Conservation (phyloP, 2,888 invertebrate genomes). For the Oscheius myriophilus region DNA sequence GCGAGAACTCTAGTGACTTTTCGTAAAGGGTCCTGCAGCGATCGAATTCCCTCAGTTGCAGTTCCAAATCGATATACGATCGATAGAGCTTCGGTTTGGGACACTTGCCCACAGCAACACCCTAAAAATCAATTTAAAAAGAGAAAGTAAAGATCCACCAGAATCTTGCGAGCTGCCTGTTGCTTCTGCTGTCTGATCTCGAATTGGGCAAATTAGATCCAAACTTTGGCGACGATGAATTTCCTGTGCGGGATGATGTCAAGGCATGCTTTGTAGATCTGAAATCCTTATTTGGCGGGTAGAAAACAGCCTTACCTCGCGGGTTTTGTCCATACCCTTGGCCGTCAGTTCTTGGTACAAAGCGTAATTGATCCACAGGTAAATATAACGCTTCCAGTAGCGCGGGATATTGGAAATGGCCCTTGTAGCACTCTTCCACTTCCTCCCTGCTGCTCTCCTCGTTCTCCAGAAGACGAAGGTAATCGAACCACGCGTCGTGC, state of each 20-base stretch:
- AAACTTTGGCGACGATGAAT: conserved; percentile 98
- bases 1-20: conserved; percentile 93
- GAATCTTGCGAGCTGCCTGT: conserved; percentile 85
- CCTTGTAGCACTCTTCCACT: conserved; percentile 90
- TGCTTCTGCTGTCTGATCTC: conserved; percentile 94
- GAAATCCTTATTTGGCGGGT: conserved; percentile 9
- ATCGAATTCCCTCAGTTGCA: conserved; percentile 96
- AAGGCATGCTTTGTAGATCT: conserved; percentile 89
- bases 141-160: conserved; percentile 74
- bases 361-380: conserved; percentile 94
- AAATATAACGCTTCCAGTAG: conserved; percentile 95
- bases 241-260: conserved; percentile 93
- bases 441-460: conserved; percentile 71
- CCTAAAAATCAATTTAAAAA: conserved; percentile 74
- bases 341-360: conserved; percentile 93
- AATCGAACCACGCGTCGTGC: conserved; percentile 97
- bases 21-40: conserved; percentile 90
- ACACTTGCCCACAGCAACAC: conserved; percentile 90
- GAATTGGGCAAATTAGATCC: conserved; percentile 95
- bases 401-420: conserved; percentile 98
- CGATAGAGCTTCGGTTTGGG: conserved; percentile 95
- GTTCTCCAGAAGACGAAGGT: conserved; percentile 89
- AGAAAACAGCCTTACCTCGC: conserved; percentile 71
- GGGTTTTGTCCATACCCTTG: conserved; percentile 85
- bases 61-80: conserved; percentile 94